Conservation (phyloP, 2,797 vertebrate species). For the Anabas testudineus region DNA sequence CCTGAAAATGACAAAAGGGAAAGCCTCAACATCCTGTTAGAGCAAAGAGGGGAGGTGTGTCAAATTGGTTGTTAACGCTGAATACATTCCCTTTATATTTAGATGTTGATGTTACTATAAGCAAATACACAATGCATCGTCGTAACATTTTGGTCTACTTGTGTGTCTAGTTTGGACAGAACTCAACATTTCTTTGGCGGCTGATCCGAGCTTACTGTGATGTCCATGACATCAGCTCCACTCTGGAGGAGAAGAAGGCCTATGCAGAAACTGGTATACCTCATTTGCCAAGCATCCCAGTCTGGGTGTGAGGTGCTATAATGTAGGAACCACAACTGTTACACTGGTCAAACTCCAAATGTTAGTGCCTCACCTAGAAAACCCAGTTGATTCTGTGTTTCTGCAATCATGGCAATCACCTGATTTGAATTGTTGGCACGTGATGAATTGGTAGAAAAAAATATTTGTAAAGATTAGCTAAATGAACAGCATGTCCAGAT, state of each 20-base stretch:
- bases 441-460: neutral
- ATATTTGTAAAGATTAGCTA: neutral
- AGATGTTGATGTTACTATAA: neutral
- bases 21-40: slow-evolving; percentile 85
- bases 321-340: slow-evolving; percentile 6
- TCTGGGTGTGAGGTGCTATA: neutral
- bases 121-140: neutral
- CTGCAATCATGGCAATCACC: slow-evolving; percentile 5
- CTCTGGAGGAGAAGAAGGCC: slow-evolving; percentile 88
- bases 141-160: slow-evolving; percentile 6
- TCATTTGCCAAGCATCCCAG: neutral
- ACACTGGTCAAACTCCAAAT: slow-evolving; percentile 6
- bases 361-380: slow-evolving; percentile 7
- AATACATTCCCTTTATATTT: too few relatives aligned
- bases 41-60: slow-evolving; percentile 87
- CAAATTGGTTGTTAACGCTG: neutral
- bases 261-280: slow-evolving; percentile 87
- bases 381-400: neutral
- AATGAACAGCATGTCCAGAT: neutral
- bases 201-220: slow-evolving; percentile 91
- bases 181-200: slow-evolving; percentile 90
- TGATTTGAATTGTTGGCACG: neutral
- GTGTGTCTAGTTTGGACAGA: slow-evolving; percentile 86
- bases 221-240: slow-evolving; percentile 87
- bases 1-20: slow-evolving; percentile 86